phyloP scores from a whole-genome alignment of 2,113 vertebrate species.

The Halcyon malimbica region DNA sequence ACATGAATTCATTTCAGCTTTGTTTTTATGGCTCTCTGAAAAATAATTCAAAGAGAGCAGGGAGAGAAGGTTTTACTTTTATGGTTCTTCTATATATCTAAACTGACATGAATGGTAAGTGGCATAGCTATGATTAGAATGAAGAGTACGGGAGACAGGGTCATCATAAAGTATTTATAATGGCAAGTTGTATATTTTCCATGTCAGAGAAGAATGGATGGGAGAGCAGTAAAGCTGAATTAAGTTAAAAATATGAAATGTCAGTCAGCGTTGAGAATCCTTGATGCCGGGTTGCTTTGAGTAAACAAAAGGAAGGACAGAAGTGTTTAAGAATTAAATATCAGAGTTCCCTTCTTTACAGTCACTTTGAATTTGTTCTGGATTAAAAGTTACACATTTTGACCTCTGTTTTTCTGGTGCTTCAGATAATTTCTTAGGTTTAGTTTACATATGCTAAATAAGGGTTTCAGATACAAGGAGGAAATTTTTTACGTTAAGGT shows the following conservation, averaged over 20 bases:
- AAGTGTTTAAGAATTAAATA: background rate
- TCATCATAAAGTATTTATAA: conserved; percentile 69
- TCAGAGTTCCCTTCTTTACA: background rate
- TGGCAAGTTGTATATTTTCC: conserved; percentile 15
- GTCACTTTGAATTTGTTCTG: background rate
- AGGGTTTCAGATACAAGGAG: background rate
- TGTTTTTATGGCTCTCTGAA: conserved; percentile 50
- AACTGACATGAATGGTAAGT: conserved; percentile 47
- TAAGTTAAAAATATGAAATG: conserved; percentile 65
- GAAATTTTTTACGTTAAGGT: background rate
- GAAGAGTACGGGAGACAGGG: conserved; percentile 39
- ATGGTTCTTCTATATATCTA: conserved; percentile 31
- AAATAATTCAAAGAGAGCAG: background rate
- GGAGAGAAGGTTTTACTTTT: conserved; percentile 33
- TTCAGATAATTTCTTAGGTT: background rate
- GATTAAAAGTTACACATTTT: background rate
- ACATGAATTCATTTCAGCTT: conserved; percentile 20
- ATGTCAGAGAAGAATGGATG: conserved; percentile 44
- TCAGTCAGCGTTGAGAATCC: background rate
- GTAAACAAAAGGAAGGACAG: conserved; percentile 24
- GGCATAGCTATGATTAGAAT: conserved; percentile 55
- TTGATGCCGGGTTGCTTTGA: background rate
- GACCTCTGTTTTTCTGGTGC: background rate
- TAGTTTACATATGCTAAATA: background rate
- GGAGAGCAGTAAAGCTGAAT: conserved; percentile 52